Conservation (phyloP, 35 echinoderm and acorn worm genomes). For the Eucidaris tribuloides region DNA sequence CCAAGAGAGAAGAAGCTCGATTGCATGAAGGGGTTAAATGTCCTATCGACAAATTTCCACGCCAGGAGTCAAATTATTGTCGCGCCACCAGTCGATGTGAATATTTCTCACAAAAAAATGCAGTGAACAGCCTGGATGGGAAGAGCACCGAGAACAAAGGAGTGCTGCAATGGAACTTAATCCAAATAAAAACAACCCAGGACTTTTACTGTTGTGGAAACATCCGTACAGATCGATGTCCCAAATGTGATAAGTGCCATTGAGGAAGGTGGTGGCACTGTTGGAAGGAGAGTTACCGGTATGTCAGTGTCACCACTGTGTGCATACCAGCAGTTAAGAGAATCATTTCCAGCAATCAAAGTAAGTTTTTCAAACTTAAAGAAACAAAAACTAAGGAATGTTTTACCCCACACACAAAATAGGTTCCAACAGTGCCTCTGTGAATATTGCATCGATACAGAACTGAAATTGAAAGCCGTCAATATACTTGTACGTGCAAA, state of each 20-base stretch:
- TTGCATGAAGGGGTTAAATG: slow-evolving; percentile 8
- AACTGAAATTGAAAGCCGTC: neutral
- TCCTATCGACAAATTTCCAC: slow-evolving; percentile 47
- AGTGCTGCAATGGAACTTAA: too few relatives aligned
- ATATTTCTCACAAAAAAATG: slow-evolving; percentile 40
- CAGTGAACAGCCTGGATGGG: too few relatives aligned
- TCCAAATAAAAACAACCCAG: neutral
- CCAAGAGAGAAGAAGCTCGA: neutral
- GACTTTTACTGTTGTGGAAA: neutral
- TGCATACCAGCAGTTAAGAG: neutral
- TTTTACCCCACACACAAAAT: neutral
- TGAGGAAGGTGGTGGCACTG: neutral
- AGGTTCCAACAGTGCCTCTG: neutral
- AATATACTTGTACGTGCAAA: neutral
- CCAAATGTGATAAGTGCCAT: neutral
- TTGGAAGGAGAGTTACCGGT: neutral
- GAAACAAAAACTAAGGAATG: neutral
- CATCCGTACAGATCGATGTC: neutral
- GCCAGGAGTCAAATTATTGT: slow-evolving; percentile 54
- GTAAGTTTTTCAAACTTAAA: neutral
- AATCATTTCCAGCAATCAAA: neutral
- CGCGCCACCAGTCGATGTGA: neutral
- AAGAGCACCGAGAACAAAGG: too few relatives aligned
- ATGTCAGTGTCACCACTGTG: neutral
- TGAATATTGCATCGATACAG: neutral